Evolutionary conservation across 2,888 invertebrate genomes (phyloP).

Genomic region (Standfussiana lucernea): DNA sequence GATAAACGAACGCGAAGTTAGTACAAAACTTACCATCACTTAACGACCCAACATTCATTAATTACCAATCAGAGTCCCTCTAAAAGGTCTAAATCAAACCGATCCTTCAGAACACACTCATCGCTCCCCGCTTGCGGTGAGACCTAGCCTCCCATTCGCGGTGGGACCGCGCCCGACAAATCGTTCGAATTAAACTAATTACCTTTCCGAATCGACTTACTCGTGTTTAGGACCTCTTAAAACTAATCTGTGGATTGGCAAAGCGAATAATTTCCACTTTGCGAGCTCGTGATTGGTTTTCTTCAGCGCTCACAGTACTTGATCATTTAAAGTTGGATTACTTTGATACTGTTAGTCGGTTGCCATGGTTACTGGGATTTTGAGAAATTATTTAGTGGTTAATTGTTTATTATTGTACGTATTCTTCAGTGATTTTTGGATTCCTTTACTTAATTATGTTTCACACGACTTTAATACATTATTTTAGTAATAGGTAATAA

Average conservation of each 20-base stretch:
- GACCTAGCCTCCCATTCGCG: conserved; percentile 13
- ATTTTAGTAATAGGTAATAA: too few species aligned
- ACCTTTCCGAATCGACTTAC: conserved; percentile 72
- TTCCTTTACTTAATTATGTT: not conserved
- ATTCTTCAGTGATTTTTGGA: not conserved
- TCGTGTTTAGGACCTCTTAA: conserved; percentile 74
- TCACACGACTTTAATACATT: too few species aligned
- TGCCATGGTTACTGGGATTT: conserved; percentile 20
- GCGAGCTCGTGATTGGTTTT: conserved; percentile 66
- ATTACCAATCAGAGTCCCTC: conserved; percentile 10
- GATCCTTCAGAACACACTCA: conserved; percentile 22
- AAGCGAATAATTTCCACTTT: conserved; percentile 66
- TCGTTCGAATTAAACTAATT: conserved; percentile 76
- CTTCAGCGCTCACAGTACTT: conserved; percentile 43
- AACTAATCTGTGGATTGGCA: conserved; percentile 74
- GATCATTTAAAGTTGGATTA: conserved; percentile 61
- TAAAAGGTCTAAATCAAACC: conserved; percentile 26
- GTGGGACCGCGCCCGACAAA: conserved; percentile 56
- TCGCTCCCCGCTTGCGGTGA: conserved; percentile 9
- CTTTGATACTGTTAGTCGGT: conserved; percentile 51
- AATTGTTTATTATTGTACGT: not conserved
- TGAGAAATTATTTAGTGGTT: not conserved
- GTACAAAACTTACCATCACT: not conserved
- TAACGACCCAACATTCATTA: conserved; percentile 14
- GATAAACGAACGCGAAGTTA: conserved; percentile 10